These are phyloP conservation scores for Trematocara marginatum DNA, from an alignment of 2,113 vertebrate species.

Conservation along the genomic window DNA sequence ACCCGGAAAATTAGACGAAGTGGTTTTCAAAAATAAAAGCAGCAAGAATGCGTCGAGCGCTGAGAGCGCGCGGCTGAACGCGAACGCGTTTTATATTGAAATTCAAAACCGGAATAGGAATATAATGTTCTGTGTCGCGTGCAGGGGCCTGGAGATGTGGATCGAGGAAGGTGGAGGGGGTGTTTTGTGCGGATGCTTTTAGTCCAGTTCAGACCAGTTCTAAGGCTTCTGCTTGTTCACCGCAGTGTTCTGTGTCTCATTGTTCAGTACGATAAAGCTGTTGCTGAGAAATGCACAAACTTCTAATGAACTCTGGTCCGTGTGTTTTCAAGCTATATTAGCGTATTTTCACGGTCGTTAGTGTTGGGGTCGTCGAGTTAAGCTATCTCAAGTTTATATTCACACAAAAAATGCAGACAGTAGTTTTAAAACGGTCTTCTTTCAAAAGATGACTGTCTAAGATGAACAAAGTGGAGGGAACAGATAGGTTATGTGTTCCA, in stretches of 20 bases:
- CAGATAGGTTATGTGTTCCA: neutral
- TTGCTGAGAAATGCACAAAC: neutral
- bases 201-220: slow-evolving; percentile 81
- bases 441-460: neutral
- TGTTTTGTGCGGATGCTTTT: slow-evolving; percentile 52
- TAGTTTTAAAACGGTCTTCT: neutral
- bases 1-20: neutral
- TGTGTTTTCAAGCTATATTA: neutral
- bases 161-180: neutral
- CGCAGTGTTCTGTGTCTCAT: slow-evolving; percentile 25
- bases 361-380: neutral
- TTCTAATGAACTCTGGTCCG: neutral
- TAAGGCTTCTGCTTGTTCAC: slow-evolving; percentile 31
- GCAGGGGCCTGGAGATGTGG: neutral
- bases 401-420: neutral
- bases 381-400: neutral
- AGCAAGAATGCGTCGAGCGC: neutral
- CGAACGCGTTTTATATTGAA: slow-evolving; percentile 24
- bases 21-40: slow-evolving; percentile 19
- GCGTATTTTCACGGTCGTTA: neutral
- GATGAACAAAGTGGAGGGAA: neutral
- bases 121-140: rapidly evolving
- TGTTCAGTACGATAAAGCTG: neutral
- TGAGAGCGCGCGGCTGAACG: neutral
- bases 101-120: rapidly evolving